Evolutionary conservation across 1,140 invertebrate species (phyloP).

Genomic region (Dinothrombium tinctorium): DNA sequence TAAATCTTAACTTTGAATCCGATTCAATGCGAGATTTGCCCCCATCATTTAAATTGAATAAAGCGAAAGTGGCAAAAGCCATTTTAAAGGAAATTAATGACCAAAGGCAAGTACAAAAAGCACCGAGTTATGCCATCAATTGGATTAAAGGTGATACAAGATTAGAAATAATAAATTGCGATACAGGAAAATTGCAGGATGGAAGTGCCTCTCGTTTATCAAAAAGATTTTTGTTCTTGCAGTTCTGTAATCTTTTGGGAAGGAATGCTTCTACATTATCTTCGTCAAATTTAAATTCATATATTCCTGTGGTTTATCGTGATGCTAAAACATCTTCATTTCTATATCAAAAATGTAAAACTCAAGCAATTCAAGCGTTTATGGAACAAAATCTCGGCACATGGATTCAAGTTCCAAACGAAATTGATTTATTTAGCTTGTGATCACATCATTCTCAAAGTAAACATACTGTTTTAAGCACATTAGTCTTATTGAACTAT

Average conservation of each 20-base stretch:
- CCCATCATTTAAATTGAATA: constrained; percentile 19
- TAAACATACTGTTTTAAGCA: not conserved
- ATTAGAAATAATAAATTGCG: constrained; percentile 22
- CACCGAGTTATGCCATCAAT: constrained; percentile 21
- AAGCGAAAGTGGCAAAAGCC: constrained; percentile 22
- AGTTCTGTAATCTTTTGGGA: constrained; percentile 14
- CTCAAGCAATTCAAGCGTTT: constrained; percentile 19
- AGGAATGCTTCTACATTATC: not conserved
- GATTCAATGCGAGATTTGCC: constrained; percentile 15
- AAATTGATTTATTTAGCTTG: constrained; percentile 19
- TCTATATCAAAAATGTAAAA: constrained; percentile 21
- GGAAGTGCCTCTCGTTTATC: constrained; percentile 21
- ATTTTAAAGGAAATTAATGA: constrained; percentile 18
- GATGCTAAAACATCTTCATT: constrained; percentile 19
- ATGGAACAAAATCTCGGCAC: constrained; percentile 19
- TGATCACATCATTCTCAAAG: not conserved
- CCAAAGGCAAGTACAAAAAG: constrained; percentile 10
- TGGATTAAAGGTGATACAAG: constrained; percentile 21
- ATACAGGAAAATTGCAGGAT: constrained; percentile 19
- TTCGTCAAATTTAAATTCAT: not conserved
- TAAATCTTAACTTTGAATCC: constrained; percentile 17
- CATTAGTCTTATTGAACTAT: not conserved
- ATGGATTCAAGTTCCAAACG: constrained; percentile 25
- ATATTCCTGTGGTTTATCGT: constrained; percentile 15
- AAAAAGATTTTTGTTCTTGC: constrained; percentile 20